phyloP scores from a whole-genome alignment of 2,888 invertebrate species.

The Leucozona laternaria region DNA sequence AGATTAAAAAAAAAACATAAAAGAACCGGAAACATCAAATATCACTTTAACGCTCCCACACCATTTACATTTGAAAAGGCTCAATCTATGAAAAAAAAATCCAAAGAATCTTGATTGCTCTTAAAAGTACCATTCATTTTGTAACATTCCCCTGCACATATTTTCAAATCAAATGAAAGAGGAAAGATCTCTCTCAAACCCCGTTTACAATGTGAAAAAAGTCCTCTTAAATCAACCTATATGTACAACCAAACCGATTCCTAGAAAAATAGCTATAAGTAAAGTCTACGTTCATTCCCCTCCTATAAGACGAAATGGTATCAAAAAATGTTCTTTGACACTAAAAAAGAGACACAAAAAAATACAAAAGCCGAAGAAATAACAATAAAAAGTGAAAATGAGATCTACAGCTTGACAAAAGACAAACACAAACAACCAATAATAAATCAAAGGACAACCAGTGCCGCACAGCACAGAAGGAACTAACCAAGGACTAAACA shows the following conservation, averaged over 20 bases:
- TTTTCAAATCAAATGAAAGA: conserved; percentile 39
- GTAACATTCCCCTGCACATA: conserved; percentile 44
- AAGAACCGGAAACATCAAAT: conserved; percentile 24
- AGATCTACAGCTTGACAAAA: conserved; percentile 52
- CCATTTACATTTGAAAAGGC: conserved; percentile 5
- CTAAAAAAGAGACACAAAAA: conserved; percentile 50
- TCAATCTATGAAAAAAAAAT: conserved; percentile 36
- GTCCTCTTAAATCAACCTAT: conserved; percentile 15
- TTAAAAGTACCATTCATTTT: conserved; percentile 48
- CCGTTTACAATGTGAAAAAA: conserved; percentile 40
- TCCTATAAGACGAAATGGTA: conserved; percentile 38
- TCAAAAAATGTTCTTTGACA: conserved; percentile 57
- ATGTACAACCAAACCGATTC: not conserved
- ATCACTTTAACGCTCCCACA: conserved; percentile 9
- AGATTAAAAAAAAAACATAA: not conserved
- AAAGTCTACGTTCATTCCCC: not conserved
- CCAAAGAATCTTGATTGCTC: conserved; percentile 48
- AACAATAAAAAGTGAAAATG: conserved; percentile 69
- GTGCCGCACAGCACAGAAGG: conserved; percentile 15
- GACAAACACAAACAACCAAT: conserved; percentile 51
- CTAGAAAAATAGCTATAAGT: conserved; percentile 18
- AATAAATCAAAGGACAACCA: conserved; percentile 70
- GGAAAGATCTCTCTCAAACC: conserved; percentile 30
- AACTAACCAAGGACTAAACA: conserved; percentile 26
- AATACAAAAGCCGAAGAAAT: conserved; percentile 59